Evolutionary conservation across 35 echinoderm and acorn worm genomes (phyloP).

Genomic region (Patiria miniata): DNA sequence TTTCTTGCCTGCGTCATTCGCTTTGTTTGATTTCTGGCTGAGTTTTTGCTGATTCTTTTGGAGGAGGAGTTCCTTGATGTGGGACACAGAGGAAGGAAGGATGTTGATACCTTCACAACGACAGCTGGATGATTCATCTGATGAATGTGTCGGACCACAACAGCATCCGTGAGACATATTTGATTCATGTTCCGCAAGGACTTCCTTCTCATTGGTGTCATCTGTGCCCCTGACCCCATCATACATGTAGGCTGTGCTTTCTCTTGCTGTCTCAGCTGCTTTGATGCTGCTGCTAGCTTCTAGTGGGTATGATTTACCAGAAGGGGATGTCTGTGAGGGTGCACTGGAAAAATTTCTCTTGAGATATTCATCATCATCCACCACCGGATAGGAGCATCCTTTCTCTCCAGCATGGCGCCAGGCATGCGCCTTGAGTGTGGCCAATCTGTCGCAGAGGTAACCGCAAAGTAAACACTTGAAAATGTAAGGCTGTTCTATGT

Average conservation of each 20-base stretch:
- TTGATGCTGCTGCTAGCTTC: too few relatives aligned
- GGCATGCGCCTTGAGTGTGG: slow-evolving; percentile 91
- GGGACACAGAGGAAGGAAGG: background rate
- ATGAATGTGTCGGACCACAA: background rate
- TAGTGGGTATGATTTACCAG: too few relatives aligned
- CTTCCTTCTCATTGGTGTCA: too few relatives aligned
- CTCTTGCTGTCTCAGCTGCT: too few relatives aligned
- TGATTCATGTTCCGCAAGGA: too few relatives aligned
- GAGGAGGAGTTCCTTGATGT: background rate
- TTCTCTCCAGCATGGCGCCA: slow-evolving; percentile 96
- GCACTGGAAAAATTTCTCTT: background rate
- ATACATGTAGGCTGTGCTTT: too few relatives aligned
- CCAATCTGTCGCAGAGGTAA: slow-evolving; percentile 90
- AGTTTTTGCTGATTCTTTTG: background rate
- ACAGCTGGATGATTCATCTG: background rate
- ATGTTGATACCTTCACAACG: slow-evolving; percentile 8
- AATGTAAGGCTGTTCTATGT: slow-evolving; percentile 20
- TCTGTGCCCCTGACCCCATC: too few relatives aligned
- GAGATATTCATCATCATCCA: slow-evolving; percentile 59
- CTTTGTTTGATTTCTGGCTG: background rate
- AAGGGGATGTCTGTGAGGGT: background rate
- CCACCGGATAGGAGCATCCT: slow-evolving; percentile 88
- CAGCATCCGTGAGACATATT: too few relatives aligned
- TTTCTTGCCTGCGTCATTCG: background rate
- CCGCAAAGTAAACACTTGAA: slow-evolving; percentile 94